phyloP scores from a whole-genome alignment of 2,113 vertebrate species.

The Pandion haliaetus region DNA sequence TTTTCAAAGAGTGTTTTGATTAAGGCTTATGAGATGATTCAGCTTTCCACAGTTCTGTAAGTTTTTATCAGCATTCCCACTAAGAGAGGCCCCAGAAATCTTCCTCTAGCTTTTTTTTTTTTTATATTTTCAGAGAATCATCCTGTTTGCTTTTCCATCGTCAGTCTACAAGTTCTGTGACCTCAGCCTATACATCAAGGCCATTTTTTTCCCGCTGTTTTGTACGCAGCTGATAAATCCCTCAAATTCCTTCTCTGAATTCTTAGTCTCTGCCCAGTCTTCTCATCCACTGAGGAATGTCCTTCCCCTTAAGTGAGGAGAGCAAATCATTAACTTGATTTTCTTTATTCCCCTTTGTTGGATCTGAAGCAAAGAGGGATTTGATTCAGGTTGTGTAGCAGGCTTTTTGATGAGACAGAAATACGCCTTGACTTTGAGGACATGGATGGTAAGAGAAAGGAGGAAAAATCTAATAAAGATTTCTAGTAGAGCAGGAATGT shows the following conservation, averaged over 20 bases:
- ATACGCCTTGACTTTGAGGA: neutral
- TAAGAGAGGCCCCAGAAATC: neutral
- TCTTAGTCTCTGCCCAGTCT: neutral
- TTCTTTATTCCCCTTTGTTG: neutral
- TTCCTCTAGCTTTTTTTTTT: neutral
- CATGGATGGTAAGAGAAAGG: neutral
- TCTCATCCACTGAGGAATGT: neutral
- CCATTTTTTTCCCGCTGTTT: neutral
- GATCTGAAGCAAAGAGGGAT: neutral
- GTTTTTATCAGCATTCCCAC: neutral
- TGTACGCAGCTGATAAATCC: neutral
- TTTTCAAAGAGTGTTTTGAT: slow-evolving; percentile 34
- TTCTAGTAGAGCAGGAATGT: neutral
- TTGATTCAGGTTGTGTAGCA: neutral
- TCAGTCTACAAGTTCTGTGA: neutral
- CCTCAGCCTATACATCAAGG: neutral
- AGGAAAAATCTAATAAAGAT: neutral
- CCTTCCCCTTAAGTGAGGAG: neutral
- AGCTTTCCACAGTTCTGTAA: neutral
- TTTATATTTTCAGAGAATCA: neutral
- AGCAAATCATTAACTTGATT: neutral
- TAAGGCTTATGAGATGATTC: slow-evolving; percentile 24
- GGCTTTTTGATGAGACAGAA: neutral
- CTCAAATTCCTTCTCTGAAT: neutral
- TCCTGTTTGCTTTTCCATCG: neutral